Conservation (phyloP, 2,797 vertebrate genomes). For the Jordanella pulchra region DNA sequence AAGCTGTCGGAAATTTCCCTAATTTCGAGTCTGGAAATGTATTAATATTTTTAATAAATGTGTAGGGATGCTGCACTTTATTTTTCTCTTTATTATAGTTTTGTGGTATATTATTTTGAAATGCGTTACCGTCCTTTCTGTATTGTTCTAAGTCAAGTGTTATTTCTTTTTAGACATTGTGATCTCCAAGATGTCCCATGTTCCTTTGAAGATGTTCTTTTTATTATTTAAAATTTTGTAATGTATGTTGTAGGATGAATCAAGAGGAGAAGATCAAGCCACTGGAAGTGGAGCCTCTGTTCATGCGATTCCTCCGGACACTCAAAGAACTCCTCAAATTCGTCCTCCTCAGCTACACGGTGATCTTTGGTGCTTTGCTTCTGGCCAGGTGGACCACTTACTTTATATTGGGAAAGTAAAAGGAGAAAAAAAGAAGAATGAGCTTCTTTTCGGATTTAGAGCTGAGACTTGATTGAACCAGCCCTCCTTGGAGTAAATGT, state of each 20-base stretch:
- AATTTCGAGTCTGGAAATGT: neutral
- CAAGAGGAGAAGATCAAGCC: conserved; percentile 53
- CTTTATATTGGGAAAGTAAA: conserved; percentile 88
- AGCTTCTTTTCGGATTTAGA: conserved; percentile 22
- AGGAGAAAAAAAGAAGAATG: conserved; percentile 13
- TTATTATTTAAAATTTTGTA: neutral
- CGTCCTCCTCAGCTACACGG: conserved; percentile 94
- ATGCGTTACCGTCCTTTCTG: neutral
- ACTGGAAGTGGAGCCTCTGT: conserved; percentile 80
- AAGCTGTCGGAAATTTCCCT: neutral
- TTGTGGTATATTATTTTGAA: neutral
- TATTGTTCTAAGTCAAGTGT: neutral
- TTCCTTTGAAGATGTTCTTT: neutral
- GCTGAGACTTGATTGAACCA: conserved; percentile 25
- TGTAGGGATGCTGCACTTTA: too few species aligned
- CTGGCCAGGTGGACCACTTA: conserved; percentile 96
- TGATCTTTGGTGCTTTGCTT: conserved; percentile 90
- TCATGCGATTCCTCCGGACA: conserved; percentile 88
- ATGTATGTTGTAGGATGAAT: conserved; percentile 62
- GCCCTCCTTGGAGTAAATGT: conserved; percentile 17
- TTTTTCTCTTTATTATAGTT: neutral
- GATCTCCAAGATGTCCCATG: neutral
- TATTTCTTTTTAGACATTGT: neutral
- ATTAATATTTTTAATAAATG: neutral
- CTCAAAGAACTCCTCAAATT: conserved; percentile 92